Percentiles rank a stretch among this genome's conserved stretches.
phyloP scores from a whole-genome alignment of 2,888 invertebrate species.

The Agonum fuliginosum region DNA sequence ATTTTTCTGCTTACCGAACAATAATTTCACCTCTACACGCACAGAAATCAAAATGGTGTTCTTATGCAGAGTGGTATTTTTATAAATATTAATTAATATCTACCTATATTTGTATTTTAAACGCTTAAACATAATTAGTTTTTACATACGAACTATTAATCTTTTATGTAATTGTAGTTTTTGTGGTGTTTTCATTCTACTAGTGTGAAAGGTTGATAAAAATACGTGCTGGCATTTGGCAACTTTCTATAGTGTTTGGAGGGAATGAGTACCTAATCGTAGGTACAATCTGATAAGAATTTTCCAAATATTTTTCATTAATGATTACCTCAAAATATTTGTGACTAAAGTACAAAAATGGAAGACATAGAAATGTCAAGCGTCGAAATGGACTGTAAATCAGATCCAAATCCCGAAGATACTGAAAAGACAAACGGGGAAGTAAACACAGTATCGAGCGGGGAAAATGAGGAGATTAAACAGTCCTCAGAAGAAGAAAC shows the following conservation, averaged over 20 bases:
- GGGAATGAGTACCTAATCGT: conserved; percentile 36
- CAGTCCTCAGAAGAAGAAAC: conserved; percentile 6
- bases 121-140: neutral
- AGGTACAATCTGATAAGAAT: neutral
- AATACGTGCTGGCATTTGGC: conserved; percentile 5
- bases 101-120: neutral
- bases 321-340: conserved; percentile 8
- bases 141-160: neutral
- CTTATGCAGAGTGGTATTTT: conserved; percentile 35
- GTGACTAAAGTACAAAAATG: conserved; percentile 34
- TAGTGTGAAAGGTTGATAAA: neutral
- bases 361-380: conserved; percentile 6
- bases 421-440: conserved; percentile 6
- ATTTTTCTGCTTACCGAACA: neutral
- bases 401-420: neutral
- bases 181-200: conserved; percentile 14
- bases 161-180: neutral
- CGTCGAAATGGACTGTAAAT: conserved; percentile 39
- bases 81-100: conserved; percentile 16
- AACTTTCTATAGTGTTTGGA: conserved; percentile 30
- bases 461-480: neutral
- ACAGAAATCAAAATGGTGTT: conserved; percentile 41
- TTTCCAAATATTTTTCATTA: neutral
- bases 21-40: neutral
- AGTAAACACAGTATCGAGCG: neutral